phyloP scores from a whole-genome alignment of 1,140 invertebrate genomes.

The Tetraneura akinire region DNA sequence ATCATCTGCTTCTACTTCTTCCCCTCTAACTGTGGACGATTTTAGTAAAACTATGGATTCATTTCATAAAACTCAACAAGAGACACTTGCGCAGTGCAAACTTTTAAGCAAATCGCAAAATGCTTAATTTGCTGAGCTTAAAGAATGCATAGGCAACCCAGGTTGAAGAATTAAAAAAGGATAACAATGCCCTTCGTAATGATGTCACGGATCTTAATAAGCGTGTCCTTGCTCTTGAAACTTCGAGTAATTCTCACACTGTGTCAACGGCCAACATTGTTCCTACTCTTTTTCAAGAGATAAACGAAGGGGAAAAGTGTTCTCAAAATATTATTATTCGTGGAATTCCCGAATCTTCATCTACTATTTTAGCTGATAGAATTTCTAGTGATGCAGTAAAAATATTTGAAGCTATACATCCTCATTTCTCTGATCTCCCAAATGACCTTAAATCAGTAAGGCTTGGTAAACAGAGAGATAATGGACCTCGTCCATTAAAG shows the following conservation, averaged over 20 bases:
- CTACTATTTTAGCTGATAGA: background rate
- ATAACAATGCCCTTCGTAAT: background rate
- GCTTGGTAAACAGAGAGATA: background rate
- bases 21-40: background rate
- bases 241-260: background rate
- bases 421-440: background rate
- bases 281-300: background rate
- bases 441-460: background rate
- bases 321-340: conserved; percentile 10
- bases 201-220: background rate
- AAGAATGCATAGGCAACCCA: background rate
- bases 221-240: background rate
- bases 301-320: background rate
- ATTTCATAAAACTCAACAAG: background rate
- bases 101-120: background rate
- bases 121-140: background rate
- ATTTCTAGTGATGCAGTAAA: conserved; percentile 5
- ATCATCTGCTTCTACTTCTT: too few species aligned
- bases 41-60: background rate
- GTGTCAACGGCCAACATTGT: background rate
- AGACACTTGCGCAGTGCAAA: background rate
- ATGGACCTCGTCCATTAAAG: background rate
- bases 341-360: conserved; percentile 16
- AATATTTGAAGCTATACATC: background rate
- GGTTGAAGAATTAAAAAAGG: background rate